Evolutionary conservation across 2,888 invertebrate species (phyloP).

Genomic region (Limnephilus marmoratus): DNA sequence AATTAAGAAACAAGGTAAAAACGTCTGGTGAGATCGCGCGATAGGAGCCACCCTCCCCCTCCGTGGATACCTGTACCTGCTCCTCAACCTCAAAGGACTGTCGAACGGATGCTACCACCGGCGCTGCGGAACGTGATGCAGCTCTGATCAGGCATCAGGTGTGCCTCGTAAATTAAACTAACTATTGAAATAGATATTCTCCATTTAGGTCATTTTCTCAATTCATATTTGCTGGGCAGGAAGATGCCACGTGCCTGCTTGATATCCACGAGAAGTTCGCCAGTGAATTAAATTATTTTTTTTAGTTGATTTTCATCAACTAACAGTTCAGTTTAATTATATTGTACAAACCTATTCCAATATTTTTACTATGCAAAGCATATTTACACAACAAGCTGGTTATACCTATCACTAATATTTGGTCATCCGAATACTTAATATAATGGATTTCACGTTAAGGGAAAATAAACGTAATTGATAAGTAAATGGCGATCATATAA

Average conservation of each 20-base stretch:
- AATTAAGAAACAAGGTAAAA: conserved; percentile 59
- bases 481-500: neutral
- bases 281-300: neutral
- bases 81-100: neutral
- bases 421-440: neutral
- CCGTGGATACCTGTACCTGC: neutral
- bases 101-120: neutral
- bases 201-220: neutral
- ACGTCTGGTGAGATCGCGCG: conserved; percentile 49
- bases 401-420: too few relatives aligned
- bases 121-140: neutral
- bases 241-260: neutral
- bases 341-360: neutral
- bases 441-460: too few relatives aligned
- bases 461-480: neutral
- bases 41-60: conserved; percentile 38
- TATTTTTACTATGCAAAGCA: neutral
- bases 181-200: neutral
- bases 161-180: neutral
- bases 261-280: neutral
- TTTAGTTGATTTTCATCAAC: neutral
- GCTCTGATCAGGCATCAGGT: neutral
- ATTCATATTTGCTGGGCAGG: neutral
- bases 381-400: neutral
- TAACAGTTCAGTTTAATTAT: neutral